Percentiles rank a stretch among this genome's conserved stretches.
phyloP scores from a whole-genome alignment of 2,113 vertebrate species.

The Pteronura brasiliensis region DNA sequence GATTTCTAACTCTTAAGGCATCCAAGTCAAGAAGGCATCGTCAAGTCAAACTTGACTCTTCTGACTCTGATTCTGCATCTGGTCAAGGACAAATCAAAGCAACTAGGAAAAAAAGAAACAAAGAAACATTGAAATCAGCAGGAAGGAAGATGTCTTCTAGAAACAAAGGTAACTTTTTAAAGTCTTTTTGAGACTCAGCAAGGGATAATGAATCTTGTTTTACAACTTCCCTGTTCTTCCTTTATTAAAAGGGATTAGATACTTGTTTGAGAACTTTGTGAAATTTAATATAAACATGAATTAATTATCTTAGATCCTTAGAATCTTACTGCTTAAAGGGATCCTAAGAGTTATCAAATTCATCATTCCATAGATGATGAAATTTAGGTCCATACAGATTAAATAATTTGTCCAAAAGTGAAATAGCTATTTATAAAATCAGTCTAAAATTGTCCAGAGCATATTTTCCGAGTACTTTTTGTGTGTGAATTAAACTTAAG shows the following conservation, averaged over 20 bases:
- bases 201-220: background rate
- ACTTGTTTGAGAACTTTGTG: background rate
- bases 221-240: background rate
- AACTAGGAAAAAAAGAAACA: constrained; percentile 24
- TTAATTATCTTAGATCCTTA: constrained; percentile 13
- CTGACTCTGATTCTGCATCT: constrained; percentile 44
- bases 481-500: background rate
- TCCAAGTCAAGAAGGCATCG: constrained; percentile 92
- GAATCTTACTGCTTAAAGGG: constrained; percentile 5
- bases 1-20: constrained; percentile 79
- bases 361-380: background rate
- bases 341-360: background rate
- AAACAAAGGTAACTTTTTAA: constrained; percentile 77
- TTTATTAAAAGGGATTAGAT: background rate
- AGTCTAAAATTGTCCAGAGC: background rate
- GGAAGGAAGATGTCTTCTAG: constrained; percentile 50
- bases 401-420: constrained; percentile 22
- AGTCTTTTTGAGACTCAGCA: background rate
- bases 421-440: background rate
- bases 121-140: constrained; percentile 50
- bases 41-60: constrained; percentile 84
- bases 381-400: background rate
- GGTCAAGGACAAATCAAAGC: constrained; percentile 47
- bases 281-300: constrained; percentile 25
- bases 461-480: constrained; percentile 32